Conservation (phyloP, 2,888 invertebrate genomes). For the Xestobium rufovillosum region DNA sequence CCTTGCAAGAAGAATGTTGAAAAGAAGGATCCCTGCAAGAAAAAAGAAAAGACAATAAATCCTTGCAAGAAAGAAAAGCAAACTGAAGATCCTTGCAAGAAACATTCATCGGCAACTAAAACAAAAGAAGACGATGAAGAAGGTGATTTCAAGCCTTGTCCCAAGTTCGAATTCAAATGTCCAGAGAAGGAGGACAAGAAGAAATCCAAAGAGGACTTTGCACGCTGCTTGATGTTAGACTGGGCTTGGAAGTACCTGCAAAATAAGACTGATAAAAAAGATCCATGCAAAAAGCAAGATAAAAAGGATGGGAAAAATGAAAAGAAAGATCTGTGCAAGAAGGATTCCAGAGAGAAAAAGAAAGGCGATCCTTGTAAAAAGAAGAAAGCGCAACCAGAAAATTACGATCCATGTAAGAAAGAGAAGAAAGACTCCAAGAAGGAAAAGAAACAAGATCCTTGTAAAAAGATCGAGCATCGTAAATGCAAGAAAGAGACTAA, state of each 20-base stretch:
- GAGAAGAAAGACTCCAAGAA: not conserved
- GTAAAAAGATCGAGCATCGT: conserved; percentile 4
- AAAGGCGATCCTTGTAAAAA: conserved; percentile 12
- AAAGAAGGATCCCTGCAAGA: conserved; percentile 10
- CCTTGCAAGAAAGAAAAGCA: conserved; percentile 6
- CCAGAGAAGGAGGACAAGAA: no score
- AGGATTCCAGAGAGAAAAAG: conserved; percentile 19
- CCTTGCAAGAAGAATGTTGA: conserved; percentile 6
- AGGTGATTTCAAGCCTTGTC: conserved; percentile 4
- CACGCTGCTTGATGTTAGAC: no score
- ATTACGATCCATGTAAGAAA: conserved; percentile 10
- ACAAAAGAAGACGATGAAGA: not conserved
- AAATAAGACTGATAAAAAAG: conserved; percentile 2
- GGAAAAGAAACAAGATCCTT: conserved; percentile 5
- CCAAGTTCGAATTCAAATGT: no score
- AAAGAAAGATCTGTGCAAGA: conserved; percentile 17
- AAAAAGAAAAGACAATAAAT: no score
- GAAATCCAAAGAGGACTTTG: no score
- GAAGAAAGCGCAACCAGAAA: conserved; percentile 5
- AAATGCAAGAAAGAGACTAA: conserved; percentile 1
- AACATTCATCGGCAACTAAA: no score
- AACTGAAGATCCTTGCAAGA: conserved; percentile 20
- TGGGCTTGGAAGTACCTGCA: no score
- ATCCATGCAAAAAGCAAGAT: conserved; percentile 9
- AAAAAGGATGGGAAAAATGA: conserved; percentile 5